A percentile compares a stretch with the other conserved stretches of the same genome.
Evolutionary conservation across 2,797 vertebrate genomes (phyloP).

Genomic region (Spea hammondii): DNA sequence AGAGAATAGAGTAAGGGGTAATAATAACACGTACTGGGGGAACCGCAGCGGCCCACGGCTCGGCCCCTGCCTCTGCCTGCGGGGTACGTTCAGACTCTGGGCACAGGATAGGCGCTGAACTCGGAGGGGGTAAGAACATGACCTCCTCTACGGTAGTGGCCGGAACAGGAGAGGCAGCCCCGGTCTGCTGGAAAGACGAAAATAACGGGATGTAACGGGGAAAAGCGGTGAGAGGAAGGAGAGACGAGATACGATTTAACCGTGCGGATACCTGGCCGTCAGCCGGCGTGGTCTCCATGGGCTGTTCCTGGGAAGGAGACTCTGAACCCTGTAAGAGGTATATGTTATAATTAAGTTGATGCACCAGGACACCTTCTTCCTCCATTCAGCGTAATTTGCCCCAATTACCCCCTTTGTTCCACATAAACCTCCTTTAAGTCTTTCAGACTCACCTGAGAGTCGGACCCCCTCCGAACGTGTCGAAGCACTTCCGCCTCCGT

Average conservation of each 20-base stretch:
- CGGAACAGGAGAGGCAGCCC: slow-evolving; percentile 73
- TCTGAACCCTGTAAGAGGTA: slow-evolving; percentile 2
- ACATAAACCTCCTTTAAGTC: neutral
- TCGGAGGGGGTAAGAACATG: slow-evolving; percentile 64
- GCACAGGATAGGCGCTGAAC: slow-evolving; percentile 66
- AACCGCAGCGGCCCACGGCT: slow-evolving; percentile 83
- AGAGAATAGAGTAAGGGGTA: neutral
- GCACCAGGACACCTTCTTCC: too few species aligned
- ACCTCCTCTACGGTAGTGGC: slow-evolving; percentile 89
- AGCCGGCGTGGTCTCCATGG: slow-evolving; percentile 58
- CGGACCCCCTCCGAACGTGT: slow-evolving; percentile 70
- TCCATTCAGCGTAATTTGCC: too few species aligned
- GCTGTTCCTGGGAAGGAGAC: slow-evolving; percentile 55
- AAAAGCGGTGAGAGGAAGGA: neutral
- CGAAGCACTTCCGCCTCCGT: slow-evolving; percentile 81
- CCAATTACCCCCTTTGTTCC: neutral
- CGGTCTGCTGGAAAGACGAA: slow-evolving; percentile 54
- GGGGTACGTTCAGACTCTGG: slow-evolving; percentile 63
- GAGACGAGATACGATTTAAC: neutral
- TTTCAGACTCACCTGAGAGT: slow-evolving; percentile 57
- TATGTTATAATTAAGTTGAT: neutral
- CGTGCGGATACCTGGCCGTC: neutral
- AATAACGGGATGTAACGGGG: neutral
- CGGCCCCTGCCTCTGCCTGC: slow-evolving; percentile 72
- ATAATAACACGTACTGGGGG: slow-evolving; percentile 71